Base-by-base conservation (phyloP, 2,797 vertebrate species). In the Toxotes lorentzi region DNA sequence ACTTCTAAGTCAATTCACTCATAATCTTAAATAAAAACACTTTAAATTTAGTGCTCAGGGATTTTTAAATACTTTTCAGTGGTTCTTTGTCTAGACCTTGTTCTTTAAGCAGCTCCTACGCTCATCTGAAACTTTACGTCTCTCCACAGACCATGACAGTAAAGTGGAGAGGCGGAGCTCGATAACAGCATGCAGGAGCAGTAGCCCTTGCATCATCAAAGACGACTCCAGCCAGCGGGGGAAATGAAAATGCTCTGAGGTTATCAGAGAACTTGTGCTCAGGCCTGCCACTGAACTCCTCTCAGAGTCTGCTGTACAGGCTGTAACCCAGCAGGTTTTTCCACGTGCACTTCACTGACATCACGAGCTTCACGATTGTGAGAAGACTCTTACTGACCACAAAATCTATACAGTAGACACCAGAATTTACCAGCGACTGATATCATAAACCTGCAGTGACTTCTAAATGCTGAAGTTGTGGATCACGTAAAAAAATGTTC, bases 131-230 rank as follows among this genome's bases (percentile, higher is more conserved):
- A 54, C 51, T 63, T 59, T 58, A 45, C 54, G 38, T 90, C 41
- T 86, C 69, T 84, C 82, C 51, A 0, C 94, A 99, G 98, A 99
- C 65, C 94, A 95, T 21, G 96, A 97, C 84, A 93, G 94, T 21
- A 96, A 95, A 75, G 87, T 93, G 60, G 97, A 98, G 72, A 94
- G 95, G 79, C 93, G 95, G 64, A 94, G 93, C 73, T 88, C 84
- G 40, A 89, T 92, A 83, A 85, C 2, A 77, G 89, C 53, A 30
- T 95, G 88, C 93, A 95, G 48, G 93, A 96, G 54, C 93, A 94
- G 58, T 90, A 95, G 96, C 78, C 95, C 96, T 8, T 93, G 93
- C 92, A 94, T 95, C 72, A 95, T 95, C 88, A 98, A 97, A 92
- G 96, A 97, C 43, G 95, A 96, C 78, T 94, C 95, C 41, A 96